phyloP scores from a whole-genome alignment of 2,797 vertebrate species.

The Pseudocheirus occidentalis region DNA sequence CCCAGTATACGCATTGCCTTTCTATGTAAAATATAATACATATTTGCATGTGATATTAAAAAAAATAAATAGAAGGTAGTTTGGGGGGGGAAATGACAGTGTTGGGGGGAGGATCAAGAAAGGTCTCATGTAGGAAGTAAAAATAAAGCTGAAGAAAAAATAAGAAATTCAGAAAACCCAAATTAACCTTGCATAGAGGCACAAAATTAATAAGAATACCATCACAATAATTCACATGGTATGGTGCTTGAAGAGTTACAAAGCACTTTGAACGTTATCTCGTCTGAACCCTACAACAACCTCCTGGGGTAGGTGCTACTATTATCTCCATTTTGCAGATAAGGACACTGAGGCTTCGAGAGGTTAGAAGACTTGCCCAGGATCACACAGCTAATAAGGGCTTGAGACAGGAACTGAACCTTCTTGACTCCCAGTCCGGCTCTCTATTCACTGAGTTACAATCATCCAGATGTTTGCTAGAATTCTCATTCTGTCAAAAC shows the following conservation, averaged over 20 bases:
- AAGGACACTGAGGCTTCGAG: not conserved
- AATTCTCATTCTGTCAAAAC: not conserved
- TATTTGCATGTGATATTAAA: not conserved
- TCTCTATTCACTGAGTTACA: not conserved
- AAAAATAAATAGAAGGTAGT: not conserved
- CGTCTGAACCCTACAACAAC: not conserved
- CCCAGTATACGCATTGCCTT: not conserved
- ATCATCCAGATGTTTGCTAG: not conserved
- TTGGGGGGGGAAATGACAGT: not conserved
- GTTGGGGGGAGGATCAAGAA: not conserved
- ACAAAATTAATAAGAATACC: not conserved
- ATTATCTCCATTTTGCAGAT: not conserved
- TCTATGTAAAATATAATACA: not conserved
- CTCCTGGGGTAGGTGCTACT: not conserved
- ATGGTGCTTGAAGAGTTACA: not conserved
- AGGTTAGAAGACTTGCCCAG: not conserved
- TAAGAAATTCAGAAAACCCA: not conserved
- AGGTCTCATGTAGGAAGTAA: not conserved
- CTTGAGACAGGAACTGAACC: not conserved
- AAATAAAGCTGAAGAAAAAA: not conserved
- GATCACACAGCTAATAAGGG: not conserved
- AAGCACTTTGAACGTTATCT: not conserved
- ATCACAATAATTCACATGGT: not conserved
- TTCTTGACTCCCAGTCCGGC: not conserved
- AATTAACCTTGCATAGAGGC: not conserved